phyloP scores from a whole-genome alignment of 2,797 vertebrate species.

The Amphiprion clarkii region DNA sequence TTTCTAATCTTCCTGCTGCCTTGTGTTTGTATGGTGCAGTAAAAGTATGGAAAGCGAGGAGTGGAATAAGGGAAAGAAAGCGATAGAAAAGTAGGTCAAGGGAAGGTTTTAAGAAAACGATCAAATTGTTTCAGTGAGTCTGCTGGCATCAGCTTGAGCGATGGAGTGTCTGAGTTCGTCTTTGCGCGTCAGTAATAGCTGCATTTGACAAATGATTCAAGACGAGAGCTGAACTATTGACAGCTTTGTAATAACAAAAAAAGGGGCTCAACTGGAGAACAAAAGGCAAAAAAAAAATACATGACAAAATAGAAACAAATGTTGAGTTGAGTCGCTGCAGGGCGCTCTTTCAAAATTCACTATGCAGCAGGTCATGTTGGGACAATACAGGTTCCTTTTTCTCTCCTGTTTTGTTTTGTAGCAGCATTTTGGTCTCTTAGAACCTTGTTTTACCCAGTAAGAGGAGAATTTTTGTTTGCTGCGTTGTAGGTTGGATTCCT shows the following conservation, averaged over 20 bases:
- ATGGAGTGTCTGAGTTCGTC: constrained; percentile 6
- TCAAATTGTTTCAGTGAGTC: neutral
- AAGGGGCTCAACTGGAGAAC: constrained; percentile 19
- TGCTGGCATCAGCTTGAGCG: constrained; percentile 6
- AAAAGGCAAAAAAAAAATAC: neutral
- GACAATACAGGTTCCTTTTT: neutral
- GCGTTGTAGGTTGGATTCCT: neutral
- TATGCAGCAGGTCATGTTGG: constrained; percentile 22
- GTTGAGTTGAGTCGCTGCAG: constrained; percentile 25
- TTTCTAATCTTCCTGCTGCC: neutral
- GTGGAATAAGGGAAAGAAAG: neutral
- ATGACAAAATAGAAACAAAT: constrained; percentile 17
- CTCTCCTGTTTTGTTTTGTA: neutral
- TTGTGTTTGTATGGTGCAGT: neutral
- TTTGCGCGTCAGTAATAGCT: constrained; percentile 33
- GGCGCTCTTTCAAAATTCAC: constrained; percentile 32
- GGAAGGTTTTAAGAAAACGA: constrained; percentile 1
- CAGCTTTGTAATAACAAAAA: constrained; percentile 22
- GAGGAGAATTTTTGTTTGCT: neutral
- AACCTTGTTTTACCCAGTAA: neutral
- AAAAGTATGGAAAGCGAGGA: neutral
- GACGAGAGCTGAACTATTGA: constrained; percentile 41
- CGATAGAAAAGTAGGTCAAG: neutral
- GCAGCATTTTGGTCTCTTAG: neutral
- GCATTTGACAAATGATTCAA: constrained; percentile 46